A percentile compares a stretch with the other conserved stretches of the same genome.
These are phyloP conservation scores for Mercenaria mercenaria DNA, from an alignment of 1,140 invertebrate genomes.

Conservation along the genomic window DNA sequence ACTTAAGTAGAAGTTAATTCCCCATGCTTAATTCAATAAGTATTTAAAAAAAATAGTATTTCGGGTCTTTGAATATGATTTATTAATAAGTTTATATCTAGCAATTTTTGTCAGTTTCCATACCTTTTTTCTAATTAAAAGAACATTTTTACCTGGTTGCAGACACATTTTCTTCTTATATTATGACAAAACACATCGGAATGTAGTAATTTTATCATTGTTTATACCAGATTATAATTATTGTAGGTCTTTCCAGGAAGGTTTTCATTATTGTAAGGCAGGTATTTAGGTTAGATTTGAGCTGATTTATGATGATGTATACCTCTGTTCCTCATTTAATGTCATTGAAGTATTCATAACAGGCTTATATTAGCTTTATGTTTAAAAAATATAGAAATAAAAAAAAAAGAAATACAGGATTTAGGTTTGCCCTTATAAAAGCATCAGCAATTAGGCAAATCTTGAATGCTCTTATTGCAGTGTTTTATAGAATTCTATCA, in stretches of 20 bases:
- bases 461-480: no score
- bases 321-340: not conserved
- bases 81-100: no score
- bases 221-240: slow-evolving; percentile 39
- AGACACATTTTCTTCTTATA: not conserved
- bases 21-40: no score
- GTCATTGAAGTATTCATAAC: not conserved
- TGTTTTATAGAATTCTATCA: no score
- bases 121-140: no score
- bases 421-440: no score
- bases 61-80: no score
- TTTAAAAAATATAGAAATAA: not conserved
- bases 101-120: no score
- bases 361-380: not conserved
- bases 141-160: slow-evolving; percentile 9
- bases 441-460: no score
- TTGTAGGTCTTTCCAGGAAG: slow-evolving; percentile 1
- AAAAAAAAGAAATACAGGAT: no score
- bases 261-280: slow-evolving; percentile 11
- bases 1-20: no score
- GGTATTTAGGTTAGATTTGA: slow-evolving; percentile 34
- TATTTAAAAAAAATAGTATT: no score
- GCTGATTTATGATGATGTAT: not conserved
- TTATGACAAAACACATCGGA: slow-evolving; percentile 8
- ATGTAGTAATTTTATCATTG: slow-evolving; percentile 46